phyloP scores from a whole-genome alignment of 2,113 vertebrate species.

The Trichechus manatus region DNA sequence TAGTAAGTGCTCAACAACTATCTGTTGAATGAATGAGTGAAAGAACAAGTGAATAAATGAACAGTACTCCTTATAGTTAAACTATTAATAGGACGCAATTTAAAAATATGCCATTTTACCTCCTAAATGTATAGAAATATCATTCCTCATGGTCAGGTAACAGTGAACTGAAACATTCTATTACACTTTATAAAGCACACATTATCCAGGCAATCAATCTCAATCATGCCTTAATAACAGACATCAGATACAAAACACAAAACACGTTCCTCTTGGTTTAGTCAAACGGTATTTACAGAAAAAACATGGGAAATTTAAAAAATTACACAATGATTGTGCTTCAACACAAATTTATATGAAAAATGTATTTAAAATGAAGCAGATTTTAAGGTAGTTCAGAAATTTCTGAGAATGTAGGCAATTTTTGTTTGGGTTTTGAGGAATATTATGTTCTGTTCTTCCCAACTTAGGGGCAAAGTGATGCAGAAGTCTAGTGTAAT shows the following conservation, averaged over 20 bases:
- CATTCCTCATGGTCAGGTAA: neutral
- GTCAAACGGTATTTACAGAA: neutral
- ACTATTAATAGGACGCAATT: neutral
- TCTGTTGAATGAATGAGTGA: too few relatives aligned
- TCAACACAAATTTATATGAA: neutral
- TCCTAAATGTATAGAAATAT: neutral
- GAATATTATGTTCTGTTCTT: neutral
- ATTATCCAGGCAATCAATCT: neutral
- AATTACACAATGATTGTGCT: neutral
- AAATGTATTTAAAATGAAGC: neutral
- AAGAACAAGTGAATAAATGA: neutral
- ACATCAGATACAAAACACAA: neutral
- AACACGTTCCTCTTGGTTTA: neutral
- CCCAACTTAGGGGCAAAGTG: neutral
- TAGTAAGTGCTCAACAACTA: neutral
- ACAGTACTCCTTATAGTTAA: neutral
- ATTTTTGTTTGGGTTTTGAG: neutral
- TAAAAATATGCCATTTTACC: neutral
- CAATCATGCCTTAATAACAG: neutral
- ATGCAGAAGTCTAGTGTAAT: neutral
- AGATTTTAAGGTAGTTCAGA: neutral
- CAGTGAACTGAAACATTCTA: neutral
- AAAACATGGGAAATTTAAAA: neutral
- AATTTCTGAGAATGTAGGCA: neutral
- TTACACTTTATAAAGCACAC: neutral